Evolutionary conservation across 64 coral and sea anemone species (phyloP), one percentile per base, ranked within the genome.

Genomic region (Actinia equina): DNA sequence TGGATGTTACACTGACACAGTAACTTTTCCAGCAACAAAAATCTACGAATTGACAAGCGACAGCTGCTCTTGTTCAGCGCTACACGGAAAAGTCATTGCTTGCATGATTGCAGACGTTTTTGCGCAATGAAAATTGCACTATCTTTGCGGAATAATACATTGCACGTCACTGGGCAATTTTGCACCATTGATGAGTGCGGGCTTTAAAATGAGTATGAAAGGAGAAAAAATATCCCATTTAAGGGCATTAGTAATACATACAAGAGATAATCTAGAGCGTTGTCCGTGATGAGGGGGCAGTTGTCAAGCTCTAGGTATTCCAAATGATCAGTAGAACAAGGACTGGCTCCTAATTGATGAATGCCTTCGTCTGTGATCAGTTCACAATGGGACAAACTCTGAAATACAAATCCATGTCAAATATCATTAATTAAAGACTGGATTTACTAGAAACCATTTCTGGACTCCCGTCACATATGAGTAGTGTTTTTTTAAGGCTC

Each of bases 301-400:
- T 98, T 98, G 84, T 98, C 96, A 53, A 98, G 51, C 77, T 95
- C 96, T n/a, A 98, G 76, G 17, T 88, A 93, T 85, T 98, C 93
- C 12, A 98, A 86, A 77, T 98, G 91, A 42, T 95, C 96, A 16
- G 91, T 89, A 77, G 96, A 90, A 88, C 93, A 95, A 22, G 93
- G 96, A 80, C 93, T 92, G 7, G 80, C 93, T 30, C 96, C 91
- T 74, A 98, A 88, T n/a, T 90, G 89, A 56, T 91, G 88, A 79
- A 98, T 98, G 15, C 96, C 96, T 44, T 95, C 96, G 60, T 98
- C 96, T 10, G 93, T 98, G 82, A 98, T 93, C 42, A 91, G 84
- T 54, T 98, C 96, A 82, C 96, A 98, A 64, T 98, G 96, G 55
- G 96, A 98, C 64, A 98, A 89, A 93, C 96, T 99, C 96, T 99